Conservation (phyloP, 2,113 vertebrate species). For the Choloepus hoffmanni region DNA sequence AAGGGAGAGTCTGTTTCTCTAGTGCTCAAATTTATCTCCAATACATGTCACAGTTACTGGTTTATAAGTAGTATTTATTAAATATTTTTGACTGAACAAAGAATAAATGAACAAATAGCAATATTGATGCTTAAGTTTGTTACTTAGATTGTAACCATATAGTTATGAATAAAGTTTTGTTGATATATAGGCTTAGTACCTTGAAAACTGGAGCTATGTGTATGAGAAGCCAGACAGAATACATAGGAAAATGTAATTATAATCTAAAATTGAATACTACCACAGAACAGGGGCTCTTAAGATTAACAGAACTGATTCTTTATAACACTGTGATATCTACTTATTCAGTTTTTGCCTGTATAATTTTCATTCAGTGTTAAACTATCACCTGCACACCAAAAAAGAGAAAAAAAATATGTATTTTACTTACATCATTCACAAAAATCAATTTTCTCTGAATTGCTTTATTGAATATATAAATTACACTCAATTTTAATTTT, state of each 20-base stretch:
- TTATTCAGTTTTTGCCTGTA: background rate
- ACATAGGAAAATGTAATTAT: background rate
- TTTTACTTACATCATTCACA: background rate
- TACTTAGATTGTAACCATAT: background rate
- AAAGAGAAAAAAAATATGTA: background rate
- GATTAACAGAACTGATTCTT: background rate
- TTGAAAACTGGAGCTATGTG: background rate
- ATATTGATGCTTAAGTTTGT: background rate
- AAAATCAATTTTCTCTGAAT: background rate
- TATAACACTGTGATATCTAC: background rate
- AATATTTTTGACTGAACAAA: background rate
- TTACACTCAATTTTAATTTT: background rate
- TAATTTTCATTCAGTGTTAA: background rate
- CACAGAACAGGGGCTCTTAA: background rate
- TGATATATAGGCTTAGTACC: background rate
- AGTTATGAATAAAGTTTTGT: background rate
- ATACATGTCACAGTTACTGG: background rate
- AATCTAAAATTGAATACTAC: background rate
- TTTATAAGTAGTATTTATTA: background rate
- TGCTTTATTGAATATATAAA: background rate
- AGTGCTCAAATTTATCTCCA: background rate
- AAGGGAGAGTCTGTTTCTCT: background rate
- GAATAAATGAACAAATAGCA: background rate
- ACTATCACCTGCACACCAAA: background rate
- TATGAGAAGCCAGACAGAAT: background rate